A percentile compares a stretch with the other conserved stretches of the same genome.
Conservation (phyloP, 2,888 invertebrate species). For the Heteromyza rotundicornis region DNA sequence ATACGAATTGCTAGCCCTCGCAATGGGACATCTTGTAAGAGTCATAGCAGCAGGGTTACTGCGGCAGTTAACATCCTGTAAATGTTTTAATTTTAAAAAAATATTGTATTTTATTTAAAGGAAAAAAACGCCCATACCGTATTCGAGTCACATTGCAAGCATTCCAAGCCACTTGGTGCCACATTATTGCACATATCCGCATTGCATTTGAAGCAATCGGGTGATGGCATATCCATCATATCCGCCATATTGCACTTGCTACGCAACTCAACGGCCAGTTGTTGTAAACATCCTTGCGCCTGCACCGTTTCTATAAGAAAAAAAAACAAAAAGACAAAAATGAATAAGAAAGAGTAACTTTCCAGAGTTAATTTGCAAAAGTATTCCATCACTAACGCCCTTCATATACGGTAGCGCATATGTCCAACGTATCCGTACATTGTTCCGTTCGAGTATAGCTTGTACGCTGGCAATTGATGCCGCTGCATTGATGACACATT, state of each 20-base stretch:
- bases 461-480: constrained; percentile 43
- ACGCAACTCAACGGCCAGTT: constrained; percentile 27
- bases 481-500: constrained; percentile 42
- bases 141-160: constrained; percentile 43
- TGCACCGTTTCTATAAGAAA: constrained; percentile 28
- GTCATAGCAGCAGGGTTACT: constrained; percentile 24
- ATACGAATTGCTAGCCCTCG: constrained; percentile 38
- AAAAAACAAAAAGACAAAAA: neutral
- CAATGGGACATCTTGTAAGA: constrained; percentile 36
- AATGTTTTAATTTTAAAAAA: neutral
- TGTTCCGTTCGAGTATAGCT: constrained; percentile 34
- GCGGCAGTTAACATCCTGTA: constrained; percentile 36
- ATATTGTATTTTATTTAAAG: neutral
- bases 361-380: too few relatives aligned
- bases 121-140: constrained; percentile 31
- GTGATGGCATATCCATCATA: constrained; percentile 33
- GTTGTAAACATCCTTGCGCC: constrained; percentile 44
- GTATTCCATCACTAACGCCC: constrained; percentile 28
- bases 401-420: constrained; percentile 46
- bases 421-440: constrained; percentile 43
- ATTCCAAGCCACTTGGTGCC: constrained; percentile 31
- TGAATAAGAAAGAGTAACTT: neutral
- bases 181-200: constrained; percentile 41
- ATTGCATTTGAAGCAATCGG: constrained; percentile 33
- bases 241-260: constrained; percentile 26